Conservation (phyloP, 2,113 vertebrate species). For the Todiramphus saurophagus region DNA sequence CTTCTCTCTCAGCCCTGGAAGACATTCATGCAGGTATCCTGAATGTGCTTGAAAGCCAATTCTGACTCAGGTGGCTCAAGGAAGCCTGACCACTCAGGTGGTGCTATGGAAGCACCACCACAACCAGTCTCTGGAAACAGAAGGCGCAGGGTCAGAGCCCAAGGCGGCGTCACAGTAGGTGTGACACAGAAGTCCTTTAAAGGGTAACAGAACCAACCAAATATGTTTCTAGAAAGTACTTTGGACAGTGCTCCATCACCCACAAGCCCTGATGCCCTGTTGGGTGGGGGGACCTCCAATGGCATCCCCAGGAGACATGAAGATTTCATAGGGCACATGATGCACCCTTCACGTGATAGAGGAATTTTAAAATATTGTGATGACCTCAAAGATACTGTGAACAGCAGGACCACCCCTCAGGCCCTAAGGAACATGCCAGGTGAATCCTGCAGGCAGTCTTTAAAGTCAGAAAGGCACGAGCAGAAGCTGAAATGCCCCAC, state of each 20-base stretch:
- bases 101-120: not conserved
- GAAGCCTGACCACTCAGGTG: not conserved
- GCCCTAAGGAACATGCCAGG: not conserved
- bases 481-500: not conserved
- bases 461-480: not conserved
- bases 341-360: not conserved
- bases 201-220: not conserved
- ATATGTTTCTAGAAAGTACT: not conserved
- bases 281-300: fast-evolving
- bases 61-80: not conserved
- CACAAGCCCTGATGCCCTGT: fast-evolving
- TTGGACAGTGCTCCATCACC: not conserved
- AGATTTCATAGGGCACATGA: not conserved
- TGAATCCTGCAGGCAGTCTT: not conserved
- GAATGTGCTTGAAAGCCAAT: not conserved
- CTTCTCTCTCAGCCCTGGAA: not conserved
- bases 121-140: not conserved
- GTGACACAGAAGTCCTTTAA: not conserved
- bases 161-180: not conserved
- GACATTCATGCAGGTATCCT: not conserved
- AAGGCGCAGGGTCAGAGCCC: not conserved
- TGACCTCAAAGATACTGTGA: not conserved
- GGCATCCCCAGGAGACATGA: not conserved
- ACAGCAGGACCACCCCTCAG: not conserved
- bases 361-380: not conserved